phyloP scores from a whole-genome alignment of 2,113 vertebrate genomes.

The Piaya cayana region DNA sequence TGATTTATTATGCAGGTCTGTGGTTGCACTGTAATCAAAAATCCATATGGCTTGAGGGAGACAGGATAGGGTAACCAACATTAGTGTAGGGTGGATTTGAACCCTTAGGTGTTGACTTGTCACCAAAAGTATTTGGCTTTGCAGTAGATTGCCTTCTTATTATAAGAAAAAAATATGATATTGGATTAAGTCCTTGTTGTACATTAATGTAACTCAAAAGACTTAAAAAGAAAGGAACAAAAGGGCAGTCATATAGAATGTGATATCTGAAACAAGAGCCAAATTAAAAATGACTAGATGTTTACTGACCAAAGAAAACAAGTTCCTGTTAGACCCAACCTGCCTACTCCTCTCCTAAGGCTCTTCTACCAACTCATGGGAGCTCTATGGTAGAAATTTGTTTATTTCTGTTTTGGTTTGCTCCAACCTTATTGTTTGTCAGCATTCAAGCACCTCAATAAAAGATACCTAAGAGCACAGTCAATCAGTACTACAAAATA shows the following conservation, averaged over 20 bases:
- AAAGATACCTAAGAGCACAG: background rate
- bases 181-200: background rate
- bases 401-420: slow-evolving; percentile 35
- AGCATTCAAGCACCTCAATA: background rate
- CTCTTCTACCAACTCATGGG: background rate
- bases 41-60: background rate
- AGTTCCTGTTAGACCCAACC: background rate
- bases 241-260: background rate
- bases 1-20: background rate
- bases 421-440: background rate
- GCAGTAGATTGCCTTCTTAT: background rate
- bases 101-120: slow-evolving; percentile 10
- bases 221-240: background rate
- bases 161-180: background rate
- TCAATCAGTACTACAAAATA: background rate
- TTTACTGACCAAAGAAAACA: slow-evolving; percentile 46
- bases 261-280: slow-evolving; percentile 24
- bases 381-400: background rate
- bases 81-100: background rate
- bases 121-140: slow-evolving; percentile 24
- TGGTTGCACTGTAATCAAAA: slow-evolving; percentile 11
- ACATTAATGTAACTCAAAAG: background rate
- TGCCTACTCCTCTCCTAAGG: background rate
- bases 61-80: background rate
- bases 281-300: background rate